phyloP scores from a whole-genome alignment of 2,888 invertebrate species.

The Caenorhabditis zanzibari region DNA sequence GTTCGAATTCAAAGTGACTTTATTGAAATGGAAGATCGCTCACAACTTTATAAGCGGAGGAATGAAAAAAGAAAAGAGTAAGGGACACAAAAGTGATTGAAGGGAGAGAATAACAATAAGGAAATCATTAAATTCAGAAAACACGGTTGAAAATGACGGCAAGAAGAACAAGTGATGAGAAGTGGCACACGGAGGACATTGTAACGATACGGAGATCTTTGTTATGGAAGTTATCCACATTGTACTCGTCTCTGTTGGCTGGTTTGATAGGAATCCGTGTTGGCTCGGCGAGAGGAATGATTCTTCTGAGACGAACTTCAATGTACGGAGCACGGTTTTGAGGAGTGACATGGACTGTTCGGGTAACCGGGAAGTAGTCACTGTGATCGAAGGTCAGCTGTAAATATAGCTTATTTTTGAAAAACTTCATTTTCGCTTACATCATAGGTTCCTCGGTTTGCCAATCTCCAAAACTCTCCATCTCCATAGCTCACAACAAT shows the following conservation, averaged over 20 bases:
- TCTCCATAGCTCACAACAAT: slow-evolving; percentile 89
- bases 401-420: neutral
- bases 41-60: slow-evolving; percentile 10
- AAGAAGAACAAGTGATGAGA: slow-evolving; percentile 22
- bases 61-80: neutral
- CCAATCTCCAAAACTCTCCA: slow-evolving; percentile 95
- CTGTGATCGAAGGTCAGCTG: slow-evolving; percentile 79
- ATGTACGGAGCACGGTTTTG: slow-evolving; percentile 63
- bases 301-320: slow-evolving; percentile 54
- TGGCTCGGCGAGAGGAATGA: slow-evolving; percentile 40
- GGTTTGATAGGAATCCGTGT: slow-evolving; percentile 9
- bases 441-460: slow-evolving; percentile 91
- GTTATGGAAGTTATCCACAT: slow-evolving; percentile 32
- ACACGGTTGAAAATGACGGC: slow-evolving; percentile 14
- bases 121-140: slow-evolving; percentile 7
- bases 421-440: slow-evolving; percentile 51
- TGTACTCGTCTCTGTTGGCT: slow-evolving; percentile 46
- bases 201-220: slow-evolving; percentile 62
- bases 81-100: slow-evolving; percentile 3
- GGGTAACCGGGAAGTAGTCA: slow-evolving; percentile 68
- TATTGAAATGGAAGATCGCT: neutral
- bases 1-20: neutral
- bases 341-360: slow-evolving; percentile 66
- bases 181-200: slow-evolving; percentile 46
- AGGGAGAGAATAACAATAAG: neutral